Evolutionary conservation across 2,113 vertebrate species (phyloP).

Genomic region (Gnathonemus echidnorhynchus): DNA sequence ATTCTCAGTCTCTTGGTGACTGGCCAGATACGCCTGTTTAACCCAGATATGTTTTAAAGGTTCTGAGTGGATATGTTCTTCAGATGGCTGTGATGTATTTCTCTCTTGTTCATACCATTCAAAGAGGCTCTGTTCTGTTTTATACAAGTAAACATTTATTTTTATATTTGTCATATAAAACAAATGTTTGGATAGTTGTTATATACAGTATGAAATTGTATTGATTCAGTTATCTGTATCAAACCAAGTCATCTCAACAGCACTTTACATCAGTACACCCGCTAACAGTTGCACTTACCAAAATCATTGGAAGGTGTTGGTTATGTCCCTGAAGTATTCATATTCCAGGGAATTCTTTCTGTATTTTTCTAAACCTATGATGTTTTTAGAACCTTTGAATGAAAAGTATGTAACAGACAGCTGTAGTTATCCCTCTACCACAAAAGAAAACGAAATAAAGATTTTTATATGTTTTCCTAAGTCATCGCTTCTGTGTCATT

Average conservation of each 20-base stretch:
- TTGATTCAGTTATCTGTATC: constrained; percentile 21
- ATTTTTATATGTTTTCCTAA: constrained; percentile 8
- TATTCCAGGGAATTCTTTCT: constrained; percentile 24
- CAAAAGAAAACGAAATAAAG: constrained; percentile 4
- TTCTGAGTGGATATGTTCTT: not conserved
- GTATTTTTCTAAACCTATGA: constrained; percentile 11
- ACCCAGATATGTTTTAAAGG: not conserved
- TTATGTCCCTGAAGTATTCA: constrained; percentile 26
- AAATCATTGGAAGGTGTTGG: not conserved
- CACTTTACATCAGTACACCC: constrained; percentile 45
- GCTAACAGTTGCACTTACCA: not conserved
- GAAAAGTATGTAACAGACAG: constrained; percentile 7
- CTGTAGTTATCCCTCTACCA: constrained; percentile 14
- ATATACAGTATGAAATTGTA: constrained; percentile 41
- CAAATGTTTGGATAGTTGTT: constrained; percentile 24
- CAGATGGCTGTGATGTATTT: not conserved
- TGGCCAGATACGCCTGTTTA: not conserved
- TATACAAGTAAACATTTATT: constrained; percentile 37
- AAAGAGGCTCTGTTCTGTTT: constrained; percentile 37
- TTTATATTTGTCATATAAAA: constrained; percentile 37
- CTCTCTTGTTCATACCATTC: constrained; percentile 11
- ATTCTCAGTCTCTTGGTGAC: not conserved
- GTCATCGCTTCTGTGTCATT: not conserved
- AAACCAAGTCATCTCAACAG: constrained; percentile 35
- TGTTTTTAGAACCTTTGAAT: constrained; percentile 17